Evolutionary conservation across 2,888 invertebrate species (phyloP).

Genomic region (Dicycla oo): DNA sequence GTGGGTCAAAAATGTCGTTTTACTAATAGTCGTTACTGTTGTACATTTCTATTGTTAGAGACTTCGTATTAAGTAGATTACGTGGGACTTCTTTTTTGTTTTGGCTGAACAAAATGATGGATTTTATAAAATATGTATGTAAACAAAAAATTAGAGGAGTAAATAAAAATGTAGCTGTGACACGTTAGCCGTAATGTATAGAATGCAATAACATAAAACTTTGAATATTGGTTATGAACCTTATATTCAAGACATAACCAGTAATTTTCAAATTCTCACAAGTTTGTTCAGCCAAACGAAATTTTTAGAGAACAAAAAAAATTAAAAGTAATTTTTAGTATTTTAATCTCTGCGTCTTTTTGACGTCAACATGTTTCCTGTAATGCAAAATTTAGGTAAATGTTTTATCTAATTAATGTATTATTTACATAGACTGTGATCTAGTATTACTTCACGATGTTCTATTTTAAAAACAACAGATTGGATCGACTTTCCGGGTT

Average conservation of each 20-base stretch:
- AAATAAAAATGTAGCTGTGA: slow-evolving; percentile 24
- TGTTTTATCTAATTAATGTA: slow-evolving; percentile 84
- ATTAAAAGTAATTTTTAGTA: slow-evolving; percentile 69
- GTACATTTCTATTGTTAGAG: slow-evolving; percentile 81
- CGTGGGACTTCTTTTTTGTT: slow-evolving; percentile 67
- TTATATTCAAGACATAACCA: not conserved
- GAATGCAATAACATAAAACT: slow-evolving; percentile 39
- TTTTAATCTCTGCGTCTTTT: slow-evolving; percentile 79
- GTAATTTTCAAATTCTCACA: slow-evolving; percentile 29
- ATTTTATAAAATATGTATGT: not conserved
- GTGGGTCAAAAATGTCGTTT: slow-evolving; percentile 63
- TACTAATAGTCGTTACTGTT: slow-evolving; percentile 69
- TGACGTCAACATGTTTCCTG: slow-evolving; percentile 80
- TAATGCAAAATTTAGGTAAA: slow-evolving; percentile 80
- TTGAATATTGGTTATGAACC: not conserved
- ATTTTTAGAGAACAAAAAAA: slow-evolving; percentile 65
- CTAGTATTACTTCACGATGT: slow-evolving; percentile 88
- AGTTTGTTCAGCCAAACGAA: slow-evolving; percentile 63
- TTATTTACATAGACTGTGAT: slow-evolving; percentile 90
- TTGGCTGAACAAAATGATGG: slow-evolving; percentile 61
- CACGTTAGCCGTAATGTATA: slow-evolving; percentile 16
- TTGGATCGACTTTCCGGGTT: slow-evolving; percentile 42
- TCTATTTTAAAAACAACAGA: slow-evolving; percentile 85
- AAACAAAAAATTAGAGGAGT: not conserved
- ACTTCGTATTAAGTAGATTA: slow-evolving; percentile 76